phyloP scores from a whole-genome alignment of 2,797 vertebrate species.

The Stomatorhinus walkeri region DNA sequence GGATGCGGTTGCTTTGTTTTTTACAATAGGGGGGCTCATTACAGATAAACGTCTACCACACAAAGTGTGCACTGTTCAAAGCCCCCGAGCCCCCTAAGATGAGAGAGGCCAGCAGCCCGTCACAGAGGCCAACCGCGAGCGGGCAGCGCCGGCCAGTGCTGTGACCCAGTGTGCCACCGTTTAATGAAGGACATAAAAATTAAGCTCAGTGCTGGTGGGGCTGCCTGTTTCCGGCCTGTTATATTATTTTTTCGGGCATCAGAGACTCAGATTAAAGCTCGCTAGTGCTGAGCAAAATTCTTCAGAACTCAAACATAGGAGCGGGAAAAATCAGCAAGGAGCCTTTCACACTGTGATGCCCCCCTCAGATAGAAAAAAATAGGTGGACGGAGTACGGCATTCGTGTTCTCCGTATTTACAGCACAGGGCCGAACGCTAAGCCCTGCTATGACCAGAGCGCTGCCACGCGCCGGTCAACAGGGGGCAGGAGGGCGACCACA shows the following conservation, averaged over 20 bases:
- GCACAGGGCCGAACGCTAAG: slow-evolving; percentile 24
- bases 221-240: not conserved
- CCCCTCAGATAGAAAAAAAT: not conserved
- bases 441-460: not conserved
- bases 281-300: not conserved
- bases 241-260: not conserved
- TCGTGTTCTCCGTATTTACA: slow-evolving; percentile 17
- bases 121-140: not conserved
- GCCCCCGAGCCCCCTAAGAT: not conserved
- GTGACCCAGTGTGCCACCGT: not conserved
- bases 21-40: slow-evolving; percentile 14
- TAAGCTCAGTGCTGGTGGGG: not conserved
- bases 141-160: not conserved
- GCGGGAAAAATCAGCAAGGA: not conserved
- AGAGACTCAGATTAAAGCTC: slow-evolving; percentile 10
- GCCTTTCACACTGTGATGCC: not conserved
- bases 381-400: slow-evolving; percentile 11
- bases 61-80: slow-evolving; percentile 6
- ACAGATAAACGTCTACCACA: slow-evolving; percentile 25
- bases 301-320: not conserved
- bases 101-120: not conserved
- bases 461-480: slow-evolving; percentile 20
- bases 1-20: slow-evolving; percentile 37
- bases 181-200: slow-evolving; percentile 1
- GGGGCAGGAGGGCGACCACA: slow-evolving; percentile 24